These are phyloP conservation scores for Eolophus roseicapilla DNA, from an alignment of 2,113 vertebrate species.

Conservation along the genomic window DNA sequence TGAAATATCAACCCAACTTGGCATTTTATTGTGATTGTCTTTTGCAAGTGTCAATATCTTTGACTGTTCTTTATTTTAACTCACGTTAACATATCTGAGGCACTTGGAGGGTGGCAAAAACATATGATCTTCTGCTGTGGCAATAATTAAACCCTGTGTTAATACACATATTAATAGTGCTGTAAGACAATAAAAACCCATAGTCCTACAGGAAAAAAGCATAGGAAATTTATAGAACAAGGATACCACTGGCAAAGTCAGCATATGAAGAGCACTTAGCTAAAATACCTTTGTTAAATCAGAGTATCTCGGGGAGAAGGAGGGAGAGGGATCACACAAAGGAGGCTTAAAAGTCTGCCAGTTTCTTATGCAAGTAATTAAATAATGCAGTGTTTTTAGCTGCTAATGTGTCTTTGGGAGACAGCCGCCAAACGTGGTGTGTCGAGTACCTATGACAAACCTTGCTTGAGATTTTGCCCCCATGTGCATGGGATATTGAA, in stretches of 20 bases:
- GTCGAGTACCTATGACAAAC: background rate
- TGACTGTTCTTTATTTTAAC: background rate
- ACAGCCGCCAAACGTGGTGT: background rate
- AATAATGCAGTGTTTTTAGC: background rate
- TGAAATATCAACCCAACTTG: background rate
- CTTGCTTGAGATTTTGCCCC: background rate
- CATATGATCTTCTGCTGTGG: background rate
- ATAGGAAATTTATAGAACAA: background rate
- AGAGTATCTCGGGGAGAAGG: background rate
- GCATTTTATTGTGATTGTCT: background rate
- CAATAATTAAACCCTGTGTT: background rate
- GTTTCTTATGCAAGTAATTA: background rate
- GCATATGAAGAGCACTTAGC: background rate
- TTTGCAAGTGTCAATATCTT: background rate
- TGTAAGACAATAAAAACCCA: background rate
- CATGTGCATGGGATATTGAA: background rate
- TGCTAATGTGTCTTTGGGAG: background rate
- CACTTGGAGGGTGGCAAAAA: background rate
- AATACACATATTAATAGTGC: background rate
- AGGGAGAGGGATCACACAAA: rapidly evolving
- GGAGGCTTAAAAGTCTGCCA: background rate
- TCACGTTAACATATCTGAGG: background rate
- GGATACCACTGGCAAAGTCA: background rate
- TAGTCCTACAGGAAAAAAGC: background rate
- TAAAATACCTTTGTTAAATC: background rate